phyloP scores from a whole-genome alignment of 2,797 vertebrate genomes.

The Prunella strophiata region DNA sequence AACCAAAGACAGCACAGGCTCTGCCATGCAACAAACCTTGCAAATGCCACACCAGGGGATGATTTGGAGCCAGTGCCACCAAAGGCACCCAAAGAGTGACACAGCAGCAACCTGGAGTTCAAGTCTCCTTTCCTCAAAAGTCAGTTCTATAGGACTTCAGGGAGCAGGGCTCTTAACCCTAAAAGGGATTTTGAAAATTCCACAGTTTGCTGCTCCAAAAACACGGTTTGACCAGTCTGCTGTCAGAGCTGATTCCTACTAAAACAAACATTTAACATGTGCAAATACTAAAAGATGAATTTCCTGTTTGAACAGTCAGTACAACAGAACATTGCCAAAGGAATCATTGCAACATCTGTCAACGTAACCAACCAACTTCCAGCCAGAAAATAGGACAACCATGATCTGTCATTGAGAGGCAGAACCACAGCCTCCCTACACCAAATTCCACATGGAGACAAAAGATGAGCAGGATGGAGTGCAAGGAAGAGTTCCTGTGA shows the following conservation, averaged over 20 bases:
- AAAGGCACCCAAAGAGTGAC: background rate
- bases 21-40: background rate
- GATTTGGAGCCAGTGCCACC: background rate
- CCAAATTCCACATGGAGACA: background rate
- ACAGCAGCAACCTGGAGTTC: background rate
- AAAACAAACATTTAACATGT: slow-evolving; percentile 68
- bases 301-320: slow-evolving; percentile 72
- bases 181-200: background rate
- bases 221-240: slow-evolving; percentile 40
- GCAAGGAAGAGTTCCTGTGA: background rate
- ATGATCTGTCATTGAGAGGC: background rate
- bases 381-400: slow-evolving; percentile 26
- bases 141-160: background rate
- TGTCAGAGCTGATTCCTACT: slow-evolving; percentile 39
- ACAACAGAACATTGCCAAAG: slow-evolving; percentile 52
- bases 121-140: background rate
- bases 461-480: background rate
- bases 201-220: slow-evolving; percentile 31
- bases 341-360: slow-evolving; percentile 70
- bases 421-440: background rate
- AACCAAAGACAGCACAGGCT: background rate
- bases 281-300: slow-evolving; percentile 69
- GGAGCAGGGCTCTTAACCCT: background rate
- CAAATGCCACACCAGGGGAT: accelerated
- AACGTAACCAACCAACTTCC: slow-evolving; percentile 45